phyloP scores from a whole-genome alignment of 2,113 vertebrate genomes.

The Rhinichthys klamathensis region DNA sequence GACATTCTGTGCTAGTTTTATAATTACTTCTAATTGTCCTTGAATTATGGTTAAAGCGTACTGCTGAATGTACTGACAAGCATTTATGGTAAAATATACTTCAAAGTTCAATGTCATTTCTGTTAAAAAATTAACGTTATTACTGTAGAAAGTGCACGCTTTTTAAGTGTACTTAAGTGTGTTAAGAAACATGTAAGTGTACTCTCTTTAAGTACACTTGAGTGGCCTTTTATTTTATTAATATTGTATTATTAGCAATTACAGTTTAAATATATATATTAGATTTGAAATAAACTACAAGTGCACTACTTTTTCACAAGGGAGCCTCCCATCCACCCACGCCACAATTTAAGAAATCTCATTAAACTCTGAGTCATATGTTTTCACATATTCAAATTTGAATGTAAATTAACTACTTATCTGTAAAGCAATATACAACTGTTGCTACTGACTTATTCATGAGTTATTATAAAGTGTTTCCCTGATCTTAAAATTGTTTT shows the following conservation, averaged over 20 bases:
- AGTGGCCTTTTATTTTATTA: neutral
- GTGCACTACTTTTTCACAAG: neutral
- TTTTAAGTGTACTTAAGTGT: neutral
- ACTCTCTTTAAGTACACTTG: neutral
- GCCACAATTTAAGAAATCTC: neutral
- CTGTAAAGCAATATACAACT: neutral
- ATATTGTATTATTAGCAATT: neutral
- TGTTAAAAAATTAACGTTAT: neutral
- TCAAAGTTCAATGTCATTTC: no score
- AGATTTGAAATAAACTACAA: neutral
- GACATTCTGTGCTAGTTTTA: neutral
- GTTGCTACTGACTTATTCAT: conserved; percentile 24
- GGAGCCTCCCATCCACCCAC: neutral
- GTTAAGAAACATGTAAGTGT: neutral
- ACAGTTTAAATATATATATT: neutral
- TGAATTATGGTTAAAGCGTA: neutral
- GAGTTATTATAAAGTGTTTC: neutral
- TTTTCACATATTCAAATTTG: neutral
- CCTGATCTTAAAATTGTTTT: conserved; percentile 7
- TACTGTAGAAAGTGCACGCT: neutral
- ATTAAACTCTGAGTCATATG: neutral
- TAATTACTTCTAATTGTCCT: neutral
- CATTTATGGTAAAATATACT: neutral
- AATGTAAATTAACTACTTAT: conserved; percentile 12
- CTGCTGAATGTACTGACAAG: neutral